These are phyloP conservation scores for Montipora capricornis DNA, from an alignment of 64 coral and sea anemone species.

Conservation along the genomic window DNA sequence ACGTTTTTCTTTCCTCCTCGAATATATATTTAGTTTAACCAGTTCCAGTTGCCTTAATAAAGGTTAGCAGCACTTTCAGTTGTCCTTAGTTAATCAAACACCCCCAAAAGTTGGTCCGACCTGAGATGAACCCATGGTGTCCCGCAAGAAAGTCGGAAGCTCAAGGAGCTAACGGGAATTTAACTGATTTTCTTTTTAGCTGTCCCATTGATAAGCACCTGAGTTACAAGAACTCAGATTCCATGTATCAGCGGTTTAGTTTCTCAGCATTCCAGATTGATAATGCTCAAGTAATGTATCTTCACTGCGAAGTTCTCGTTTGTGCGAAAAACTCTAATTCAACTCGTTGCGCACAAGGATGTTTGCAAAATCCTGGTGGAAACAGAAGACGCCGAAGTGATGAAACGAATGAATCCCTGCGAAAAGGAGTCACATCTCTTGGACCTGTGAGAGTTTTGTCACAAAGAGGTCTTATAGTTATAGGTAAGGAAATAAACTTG, in stretches of 20 bases:
- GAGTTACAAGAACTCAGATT: constrained; percentile 51
- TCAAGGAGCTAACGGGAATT: not conserved
- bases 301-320: constrained; percentile 64
- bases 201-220: constrained; percentile 41
- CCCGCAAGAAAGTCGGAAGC: not conserved
- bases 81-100: too few species aligned
- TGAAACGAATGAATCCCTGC: not conserved
- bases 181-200: constrained; percentile 2
- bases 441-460: not conserved
- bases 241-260: constrained; percentile 57
- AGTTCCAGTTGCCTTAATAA: too few species aligned
- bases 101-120: too few species aligned
- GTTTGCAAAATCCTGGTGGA: not conserved
- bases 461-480: not conserved
- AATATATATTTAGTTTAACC: too few species aligned
- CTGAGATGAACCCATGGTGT: not conserved
- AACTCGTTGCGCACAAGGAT: constrained; percentile 51
- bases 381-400: not conserved
- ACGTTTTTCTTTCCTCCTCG: too few species aligned
- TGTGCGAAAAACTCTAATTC: constrained; percentile 45
- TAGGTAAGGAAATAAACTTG: constrained; percentile 1
- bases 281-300: constrained; percentile 37
- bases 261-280: constrained; percentile 38
- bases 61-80: too few species aligned
- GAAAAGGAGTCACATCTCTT: not conserved